Evolutionary conservation across 2,797 vertebrate species (phyloP).

Genomic region (Intellagama lesueurii): DNA sequence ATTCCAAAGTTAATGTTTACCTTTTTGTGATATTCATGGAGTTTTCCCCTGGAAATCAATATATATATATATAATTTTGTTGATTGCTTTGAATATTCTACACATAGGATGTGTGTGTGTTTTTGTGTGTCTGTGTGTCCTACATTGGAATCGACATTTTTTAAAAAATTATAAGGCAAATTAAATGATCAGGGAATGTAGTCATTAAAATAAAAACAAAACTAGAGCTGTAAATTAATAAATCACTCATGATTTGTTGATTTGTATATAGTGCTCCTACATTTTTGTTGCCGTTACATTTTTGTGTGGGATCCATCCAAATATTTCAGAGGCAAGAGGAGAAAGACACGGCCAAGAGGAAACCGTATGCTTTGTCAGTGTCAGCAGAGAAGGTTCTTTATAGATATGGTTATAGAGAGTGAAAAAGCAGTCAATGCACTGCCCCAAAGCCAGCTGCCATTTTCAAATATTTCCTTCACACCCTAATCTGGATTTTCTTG

Average conservation of each 20-base stretch:
- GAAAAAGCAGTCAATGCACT: not conserved
- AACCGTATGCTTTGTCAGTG: not conserved
- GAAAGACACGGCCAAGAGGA: not conserved
- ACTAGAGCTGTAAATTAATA: not conserved
- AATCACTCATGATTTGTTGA: not conserved
- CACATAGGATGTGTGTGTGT: not conserved
- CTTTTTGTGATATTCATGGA: conserved; percentile 58
- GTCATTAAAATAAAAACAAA: conserved; percentile 29
- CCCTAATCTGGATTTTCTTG: not conserved
- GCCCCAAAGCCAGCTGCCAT: not conserved
- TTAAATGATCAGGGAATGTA: conserved; percentile 34
- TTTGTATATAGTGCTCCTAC: not conserved
- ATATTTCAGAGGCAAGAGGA: conserved; percentile 13
- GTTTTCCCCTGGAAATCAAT: conserved; percentile 61
- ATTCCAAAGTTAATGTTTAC: conserved; percentile 75
- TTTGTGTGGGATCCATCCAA: not conserved
- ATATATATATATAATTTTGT: conserved; percentile 58
- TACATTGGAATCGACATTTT: conserved; percentile 16
- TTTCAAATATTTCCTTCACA: not conserved
- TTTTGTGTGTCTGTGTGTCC: conserved; percentile 12
- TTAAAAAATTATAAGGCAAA: conserved; percentile 23
- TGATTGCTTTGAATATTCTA: conserved; percentile 53
- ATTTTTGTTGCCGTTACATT: not conserved
- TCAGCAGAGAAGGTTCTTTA: not conserved
- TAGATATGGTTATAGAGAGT: not conserved